A percentile compares a stretch with the other conserved stretches of the same genome.
These are phyloP conservation scores for Wiebesia pumilae DNA, from an alignment of 1,140 invertebrate species.

Conservation along the genomic window DNA sequence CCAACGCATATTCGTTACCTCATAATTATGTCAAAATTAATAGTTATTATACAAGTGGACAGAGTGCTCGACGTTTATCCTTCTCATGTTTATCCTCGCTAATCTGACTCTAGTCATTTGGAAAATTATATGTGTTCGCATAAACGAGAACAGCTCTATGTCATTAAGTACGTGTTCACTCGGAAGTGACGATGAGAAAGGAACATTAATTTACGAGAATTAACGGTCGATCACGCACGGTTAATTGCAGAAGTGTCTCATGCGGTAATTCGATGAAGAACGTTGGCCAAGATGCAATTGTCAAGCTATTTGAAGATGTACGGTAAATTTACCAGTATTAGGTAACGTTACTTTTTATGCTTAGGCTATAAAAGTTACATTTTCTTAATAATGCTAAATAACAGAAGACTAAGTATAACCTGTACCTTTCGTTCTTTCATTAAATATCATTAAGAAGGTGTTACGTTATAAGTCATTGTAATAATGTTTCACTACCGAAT, in stretches of 20 bases:
- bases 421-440: too few species aligned
- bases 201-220: conserved; percentile 48
- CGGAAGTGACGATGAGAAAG: conserved; percentile 28
- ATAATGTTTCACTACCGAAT: too few species aligned
- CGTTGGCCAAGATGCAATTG: background rate
- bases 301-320: background rate
- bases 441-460: too few species aligned
- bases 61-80: background rate
- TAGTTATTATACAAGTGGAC: background rate
- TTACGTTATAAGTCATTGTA: too few species aligned
- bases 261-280: background rate
- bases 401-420: too few species aligned
- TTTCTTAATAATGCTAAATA: background rate
- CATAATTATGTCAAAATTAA: background rate
- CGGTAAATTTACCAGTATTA: background rate
- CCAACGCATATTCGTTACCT: background rate
- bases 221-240: conserved; percentile 35
- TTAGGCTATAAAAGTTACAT: background rate
- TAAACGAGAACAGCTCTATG: conserved; percentile 10
- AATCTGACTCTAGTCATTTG: conserved; percentile 3
- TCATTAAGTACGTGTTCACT: conserved; percentile 37
- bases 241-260: conserved; percentile 23
- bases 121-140: background rate
- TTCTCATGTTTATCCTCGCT: background rate
- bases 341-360: background rate